Conservation (phyloP, 30 jellyfish, hydroid and myxozoan species). For the Pelagia noctiluca region DNA sequence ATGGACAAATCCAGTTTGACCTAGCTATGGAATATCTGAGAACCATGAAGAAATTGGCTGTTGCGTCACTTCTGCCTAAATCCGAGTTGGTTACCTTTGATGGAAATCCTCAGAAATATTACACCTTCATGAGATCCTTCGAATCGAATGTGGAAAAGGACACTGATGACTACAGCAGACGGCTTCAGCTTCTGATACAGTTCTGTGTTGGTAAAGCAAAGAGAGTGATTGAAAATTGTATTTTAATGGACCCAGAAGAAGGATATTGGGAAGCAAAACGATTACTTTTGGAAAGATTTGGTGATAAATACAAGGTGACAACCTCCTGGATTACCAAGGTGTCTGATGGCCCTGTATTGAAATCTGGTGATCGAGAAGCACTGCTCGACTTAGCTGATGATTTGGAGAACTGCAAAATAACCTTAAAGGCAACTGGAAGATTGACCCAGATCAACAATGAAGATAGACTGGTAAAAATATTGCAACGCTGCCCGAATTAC, state of each 20-base stretch:
- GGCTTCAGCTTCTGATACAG: slow-evolving; percentile 11
- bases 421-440: too few relatives aligned
- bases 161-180: slow-evolving; percentile 32
- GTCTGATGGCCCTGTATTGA: slow-evolving; percentile 15
- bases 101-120: slow-evolving; percentile 4
- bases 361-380: too few relatives aligned
- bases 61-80: slow-evolving; percentile 26
- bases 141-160: slow-evolving; percentile 18
- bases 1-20: slow-evolving; percentile 27
- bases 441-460: too few relatives aligned
- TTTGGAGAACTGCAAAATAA: slow-evolving; percentile 34
- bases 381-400: slow-evolving; percentile 38
- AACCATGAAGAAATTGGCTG: slow-evolving; percentile 34
- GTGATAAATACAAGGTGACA: slow-evolving; percentile 25
- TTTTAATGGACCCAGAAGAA: slow-evolving; percentile 20
- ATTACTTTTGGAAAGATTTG: slow-evolving; percentile 19
- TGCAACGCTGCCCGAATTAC: slow-evolving; percentile 20
- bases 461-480: slow-evolving; percentile 18
- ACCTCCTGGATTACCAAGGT: slow-evolving; percentile 2
- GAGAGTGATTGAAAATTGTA: slow-evolving; percentile 10
- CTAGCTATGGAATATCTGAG: slow-evolving; percentile 30
- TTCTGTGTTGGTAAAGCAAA: slow-evolving; percentile 23
- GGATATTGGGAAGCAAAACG: slow-evolving; percentile 36
- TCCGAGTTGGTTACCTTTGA: slow-evolving; percentile 27
- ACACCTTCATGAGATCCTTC: slow-evolving; percentile 22